These are phyloP conservation scores for Sebastiscus tertius DNA, from an alignment of 2,797 vertebrate genomes.

Conservation along the genomic window DNA sequence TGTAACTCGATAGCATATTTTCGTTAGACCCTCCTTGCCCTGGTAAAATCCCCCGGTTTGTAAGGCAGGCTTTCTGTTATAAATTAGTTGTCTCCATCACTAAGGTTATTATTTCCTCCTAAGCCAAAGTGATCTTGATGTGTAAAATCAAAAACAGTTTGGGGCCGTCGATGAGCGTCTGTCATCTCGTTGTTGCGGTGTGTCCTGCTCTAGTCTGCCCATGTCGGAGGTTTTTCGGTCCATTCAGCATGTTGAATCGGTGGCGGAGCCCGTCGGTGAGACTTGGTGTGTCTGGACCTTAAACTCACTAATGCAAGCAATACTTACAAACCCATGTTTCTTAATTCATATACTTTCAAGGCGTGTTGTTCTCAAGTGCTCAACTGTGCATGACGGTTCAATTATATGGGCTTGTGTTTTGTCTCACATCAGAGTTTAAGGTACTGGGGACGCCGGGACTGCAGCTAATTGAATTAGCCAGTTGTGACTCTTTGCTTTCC, in stretches of 20 bases:
- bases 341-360: constrained; percentile 4
- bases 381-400: constrained; percentile 44
- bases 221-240: too few relatives aligned
- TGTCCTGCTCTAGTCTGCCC: too few relatives aligned
- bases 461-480: constrained; percentile 54
- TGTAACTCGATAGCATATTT: background rate
- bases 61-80: background rate
- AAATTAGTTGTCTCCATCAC: background rate
- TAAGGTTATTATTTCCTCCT: background rate
- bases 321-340: background rate
- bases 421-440: constrained; percentile 20
- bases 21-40: background rate
- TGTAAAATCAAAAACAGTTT: background rate
- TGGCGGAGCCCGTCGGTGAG: too few relatives aligned
- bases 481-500: constrained; percentile 38
- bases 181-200: too few relatives aligned
- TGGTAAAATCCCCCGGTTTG: background rate
- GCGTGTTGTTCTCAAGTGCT: constrained; percentile 9
- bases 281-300: too few relatives aligned
- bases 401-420: constrained; percentile 38
- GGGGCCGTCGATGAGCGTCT: too few relatives aligned
- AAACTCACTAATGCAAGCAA: background rate
- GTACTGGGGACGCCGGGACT: background rate
- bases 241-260: too few relatives aligned
- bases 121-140: background rate